These are phyloP conservation scores for Pteronotus mesoamericanus DNA, from an alignment of 2,797 vertebrate genomes.

Conservation along the genomic window DNA sequence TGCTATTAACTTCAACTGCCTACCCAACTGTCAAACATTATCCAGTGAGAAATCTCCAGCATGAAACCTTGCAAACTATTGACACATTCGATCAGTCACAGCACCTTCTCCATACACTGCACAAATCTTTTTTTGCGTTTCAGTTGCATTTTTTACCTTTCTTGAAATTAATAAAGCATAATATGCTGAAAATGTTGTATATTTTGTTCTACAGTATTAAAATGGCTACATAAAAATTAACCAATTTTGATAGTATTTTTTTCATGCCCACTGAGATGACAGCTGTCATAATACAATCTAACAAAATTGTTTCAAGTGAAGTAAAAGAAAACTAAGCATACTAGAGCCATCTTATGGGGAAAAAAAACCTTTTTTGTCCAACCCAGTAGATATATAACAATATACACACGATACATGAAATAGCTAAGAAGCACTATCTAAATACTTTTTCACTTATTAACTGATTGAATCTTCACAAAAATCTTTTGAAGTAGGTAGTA, in stretches of 20 bases:
- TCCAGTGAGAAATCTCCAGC: neutral
- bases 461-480: neutral
- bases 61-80: neutral
- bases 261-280: neutral
- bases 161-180: neutral
- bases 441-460: neutral
- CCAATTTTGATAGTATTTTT: neutral
- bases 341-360: neutral
- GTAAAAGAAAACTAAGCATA: neutral
- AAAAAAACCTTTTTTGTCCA: neutral
- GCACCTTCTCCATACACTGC: neutral
- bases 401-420: neutral
- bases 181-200: neutral
- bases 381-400: neutral
- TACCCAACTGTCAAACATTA: neutral
- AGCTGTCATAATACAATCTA: neutral
- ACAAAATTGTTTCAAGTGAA: neutral
- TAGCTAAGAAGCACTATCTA: neutral
- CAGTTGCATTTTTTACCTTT: neutral
- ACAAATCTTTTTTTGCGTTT: neutral
- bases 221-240: neutral
- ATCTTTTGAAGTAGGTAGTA: neutral
- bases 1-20: neutral
- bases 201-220: neutral
- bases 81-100: neutral